These are phyloP conservation scores for Pogoniulus pusillus DNA, from an alignment of 2,797 vertebrate genomes.

Conservation along the genomic window DNA sequence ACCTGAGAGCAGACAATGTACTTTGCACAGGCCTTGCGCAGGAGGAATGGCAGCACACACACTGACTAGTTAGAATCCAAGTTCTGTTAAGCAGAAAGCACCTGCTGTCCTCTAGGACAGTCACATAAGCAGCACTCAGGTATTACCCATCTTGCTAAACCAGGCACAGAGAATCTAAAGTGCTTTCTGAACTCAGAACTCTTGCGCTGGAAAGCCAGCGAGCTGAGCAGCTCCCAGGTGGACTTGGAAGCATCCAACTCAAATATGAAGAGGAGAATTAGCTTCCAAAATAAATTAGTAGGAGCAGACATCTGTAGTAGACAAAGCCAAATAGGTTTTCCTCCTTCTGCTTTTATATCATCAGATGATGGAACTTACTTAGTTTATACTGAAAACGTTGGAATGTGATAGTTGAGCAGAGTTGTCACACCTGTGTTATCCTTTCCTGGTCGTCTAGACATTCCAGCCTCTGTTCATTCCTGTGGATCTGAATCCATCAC, in stretches of 20 bases:
- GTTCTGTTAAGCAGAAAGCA: background rate
- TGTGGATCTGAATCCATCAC: conserved; percentile 58
- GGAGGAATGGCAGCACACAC: background rate
- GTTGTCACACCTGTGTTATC: conserved; percentile 69
- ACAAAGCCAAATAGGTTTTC: conserved; percentile 62
- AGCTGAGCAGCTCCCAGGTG: conserved; percentile 40
- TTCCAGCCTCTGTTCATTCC: conserved; percentile 58
- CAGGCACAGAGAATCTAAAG: background rate
- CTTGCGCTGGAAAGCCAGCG: background rate
- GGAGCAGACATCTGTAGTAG: conserved; percentile 44
- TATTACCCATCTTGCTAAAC: background rate
- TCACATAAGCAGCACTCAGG: background rate
- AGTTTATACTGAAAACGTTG: conserved; percentile 61
- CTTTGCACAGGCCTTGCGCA: too few relatives aligned
- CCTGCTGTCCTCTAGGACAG: background rate
- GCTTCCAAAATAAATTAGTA: conserved; percentile 61
- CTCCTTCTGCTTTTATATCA: conserved; percentile 59
- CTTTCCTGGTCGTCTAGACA: conserved; percentile 66
- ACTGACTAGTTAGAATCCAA: background rate
- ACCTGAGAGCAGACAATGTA: background rate
- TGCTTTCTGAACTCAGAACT: conserved; percentile 6
- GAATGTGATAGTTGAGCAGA: conserved; percentile 54
- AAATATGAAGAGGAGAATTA: conserved; percentile 44
- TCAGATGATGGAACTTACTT: conserved; percentile 56
- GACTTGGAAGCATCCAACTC: conserved; percentile 41